phyloP scores from a whole-genome alignment of 2,888 invertebrate genomes.

The Ochropleura leucogaster region DNA sequence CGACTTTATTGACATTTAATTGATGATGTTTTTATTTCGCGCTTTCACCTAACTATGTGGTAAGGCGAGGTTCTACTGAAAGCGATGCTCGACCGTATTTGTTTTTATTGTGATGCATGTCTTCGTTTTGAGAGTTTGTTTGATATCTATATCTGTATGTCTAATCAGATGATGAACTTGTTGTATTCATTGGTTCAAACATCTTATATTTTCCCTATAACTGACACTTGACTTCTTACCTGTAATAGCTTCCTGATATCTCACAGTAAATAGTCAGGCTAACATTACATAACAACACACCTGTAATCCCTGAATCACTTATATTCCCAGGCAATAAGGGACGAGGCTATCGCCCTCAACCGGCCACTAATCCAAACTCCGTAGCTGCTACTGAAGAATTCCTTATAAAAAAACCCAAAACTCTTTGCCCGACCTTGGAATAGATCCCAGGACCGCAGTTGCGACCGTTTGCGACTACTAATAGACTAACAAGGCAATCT shows the following conservation, averaged over 20 bases:
- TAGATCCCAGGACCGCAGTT: too few relatives aligned
- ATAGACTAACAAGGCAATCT: too few relatives aligned
- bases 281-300: too few relatives aligned
- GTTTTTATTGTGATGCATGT: not conserved
- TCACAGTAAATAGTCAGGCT: not conserved
- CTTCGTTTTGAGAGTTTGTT: not conserved
- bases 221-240: not conserved
- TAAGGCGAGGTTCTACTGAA: slow-evolving; percentile 11
- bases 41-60: slow-evolving; percentile 49
- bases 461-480: too few relatives aligned
- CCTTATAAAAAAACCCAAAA: too few relatives aligned
- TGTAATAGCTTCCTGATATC: not conserved
- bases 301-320: too few relatives aligned
- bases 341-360: too few relatives aligned
- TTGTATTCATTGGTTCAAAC: too few relatives aligned
- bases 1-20: slow-evolving; percentile 61
- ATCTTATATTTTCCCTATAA: not conserved
- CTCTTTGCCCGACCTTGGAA: too few relatives aligned
- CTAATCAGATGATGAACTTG: not conserved
- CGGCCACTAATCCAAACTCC: too few relatives aligned
- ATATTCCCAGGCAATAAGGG: too few relatives aligned
- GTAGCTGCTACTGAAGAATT: too few relatives aligned
- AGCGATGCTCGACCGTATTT: slow-evolving; percentile 17
- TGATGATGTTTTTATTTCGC: slow-evolving; percentile 59
- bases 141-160: not conserved